Percentiles rank a stretch among this genome's conserved stretches.
These are phyloP conservation scores for Cuniculus paca DNA, from an alignment of 2,797 vertebrate genomes.

Conservation along the genomic window DNA sequence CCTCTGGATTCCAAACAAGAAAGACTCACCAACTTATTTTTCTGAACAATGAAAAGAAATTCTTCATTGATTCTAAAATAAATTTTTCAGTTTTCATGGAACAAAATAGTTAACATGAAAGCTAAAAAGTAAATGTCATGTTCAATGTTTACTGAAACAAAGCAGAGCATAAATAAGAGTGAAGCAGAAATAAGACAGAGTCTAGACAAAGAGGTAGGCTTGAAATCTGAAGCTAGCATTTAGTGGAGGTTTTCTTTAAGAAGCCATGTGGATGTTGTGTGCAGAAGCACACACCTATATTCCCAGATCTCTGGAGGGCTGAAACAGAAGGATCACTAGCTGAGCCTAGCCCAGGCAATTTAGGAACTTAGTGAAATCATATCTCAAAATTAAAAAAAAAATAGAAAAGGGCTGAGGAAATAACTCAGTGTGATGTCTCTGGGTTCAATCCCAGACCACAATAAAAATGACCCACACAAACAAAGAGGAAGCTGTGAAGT, in stretches of 20 bases:
- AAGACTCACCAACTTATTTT: not conserved
- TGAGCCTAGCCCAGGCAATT: not conserved
- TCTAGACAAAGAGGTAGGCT: not conserved
- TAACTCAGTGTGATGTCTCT: not conserved
- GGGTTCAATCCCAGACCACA: not conserved
- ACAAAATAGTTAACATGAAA: not conserved
- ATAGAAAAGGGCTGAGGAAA: not conserved
- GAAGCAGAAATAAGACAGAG: not conserved
- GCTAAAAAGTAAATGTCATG: not conserved
- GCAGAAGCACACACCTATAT: not conserved
- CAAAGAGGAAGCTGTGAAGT: not conserved
- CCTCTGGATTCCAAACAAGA: not conserved
- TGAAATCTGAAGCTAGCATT: not conserved
- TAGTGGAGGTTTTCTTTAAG: not conserved
- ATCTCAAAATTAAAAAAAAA: not conserved
- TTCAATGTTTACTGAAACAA: not conserved
- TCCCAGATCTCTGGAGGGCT: not conserved
- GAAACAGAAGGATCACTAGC: not conserved
- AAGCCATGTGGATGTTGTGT: not conserved
- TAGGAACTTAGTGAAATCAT: not conserved
- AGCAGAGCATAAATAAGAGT: not conserved
- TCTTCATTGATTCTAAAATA: not conserved
- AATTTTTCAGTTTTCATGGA: too few species aligned
- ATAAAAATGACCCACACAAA: not conserved
- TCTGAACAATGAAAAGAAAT: not conserved